Percentiles rank a stretch among this genome's conserved stretches.
Evolutionary conservation across 1,140 invertebrate genomes (phyloP).

Genomic region (Chelonus insularis): DNA sequence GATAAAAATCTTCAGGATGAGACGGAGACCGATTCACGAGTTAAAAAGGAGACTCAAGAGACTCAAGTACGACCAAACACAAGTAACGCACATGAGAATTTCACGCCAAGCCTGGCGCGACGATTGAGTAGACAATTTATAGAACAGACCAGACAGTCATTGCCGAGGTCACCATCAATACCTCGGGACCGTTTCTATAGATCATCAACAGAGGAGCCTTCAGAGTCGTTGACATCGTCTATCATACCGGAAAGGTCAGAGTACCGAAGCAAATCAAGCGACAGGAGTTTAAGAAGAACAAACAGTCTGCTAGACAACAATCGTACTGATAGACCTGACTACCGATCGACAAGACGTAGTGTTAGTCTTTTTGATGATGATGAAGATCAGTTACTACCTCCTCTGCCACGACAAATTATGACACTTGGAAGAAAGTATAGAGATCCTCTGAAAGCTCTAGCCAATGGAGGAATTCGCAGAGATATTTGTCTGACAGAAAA

Average conservation of each 20-base stretch:
- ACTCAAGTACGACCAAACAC: constrained; percentile 32
- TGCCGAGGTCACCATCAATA: constrained; percentile 46
- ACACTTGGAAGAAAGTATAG: constrained; percentile 40
- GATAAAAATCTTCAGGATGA: constrained; percentile 38
- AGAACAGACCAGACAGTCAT: constrained; percentile 49
- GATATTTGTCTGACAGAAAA: constrained; percentile 45
- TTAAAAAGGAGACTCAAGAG: background rate
- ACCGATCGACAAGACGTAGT: constrained; percentile 38
- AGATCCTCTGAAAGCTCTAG: constrained; percentile 25
- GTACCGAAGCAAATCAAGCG: constrained; percentile 36
- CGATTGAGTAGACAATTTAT: constrained; percentile 53
- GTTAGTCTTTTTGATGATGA: constrained; percentile 53
- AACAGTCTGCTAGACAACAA: constrained; percentile 45
- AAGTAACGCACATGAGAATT: constrained; percentile 40
- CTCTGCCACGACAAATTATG: constrained; percentile 37
- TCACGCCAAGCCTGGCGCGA: constrained; percentile 53
- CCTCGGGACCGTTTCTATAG: constrained; percentile 38
- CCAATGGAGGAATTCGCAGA: constrained; percentile 29
- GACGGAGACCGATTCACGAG: too few relatives aligned
- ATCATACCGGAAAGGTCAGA: constrained; percentile 38
- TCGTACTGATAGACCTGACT: constrained; percentile 19
- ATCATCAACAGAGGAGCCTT: constrained; percentile 32
- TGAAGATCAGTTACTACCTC: constrained; percentile 28
- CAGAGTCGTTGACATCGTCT: background rate
- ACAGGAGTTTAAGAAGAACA: constrained; percentile 33